These are phyloP conservation scores for Imbricaverruca yamaguchii DNA, from an alignment of 2,888 invertebrate genomes.

Conservation along the genomic window DNA sequence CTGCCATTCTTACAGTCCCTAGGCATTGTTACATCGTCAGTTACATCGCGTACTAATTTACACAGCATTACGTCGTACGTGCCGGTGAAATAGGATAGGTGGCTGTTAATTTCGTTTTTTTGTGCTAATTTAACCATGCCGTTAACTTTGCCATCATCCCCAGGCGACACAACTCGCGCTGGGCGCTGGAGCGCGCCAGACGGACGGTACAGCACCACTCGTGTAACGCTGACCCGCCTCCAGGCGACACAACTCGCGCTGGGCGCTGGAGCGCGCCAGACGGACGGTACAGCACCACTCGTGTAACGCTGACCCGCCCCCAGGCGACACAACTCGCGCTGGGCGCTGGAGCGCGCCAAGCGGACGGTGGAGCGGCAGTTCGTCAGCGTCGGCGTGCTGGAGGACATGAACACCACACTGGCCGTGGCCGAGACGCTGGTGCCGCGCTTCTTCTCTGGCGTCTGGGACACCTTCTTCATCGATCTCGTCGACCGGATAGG, in stretches of 20 bases:
- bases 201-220: too few species aligned
- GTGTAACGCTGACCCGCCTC: constrained; percentile 23
- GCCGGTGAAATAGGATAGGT: too few species aligned
- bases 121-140: too few species aligned
- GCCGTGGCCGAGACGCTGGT: constrained; percentile 47
- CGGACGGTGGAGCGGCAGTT: constrained; percentile 51
- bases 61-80: too few species aligned
- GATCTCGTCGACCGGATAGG: constrained; percentile 47
- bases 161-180: too few species aligned
- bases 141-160: too few species aligned
- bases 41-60: too few species aligned
- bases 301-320: constrained; percentile 23
- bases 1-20: too few species aligned
- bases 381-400: constrained; percentile 52
- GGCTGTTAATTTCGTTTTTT: too few species aligned
- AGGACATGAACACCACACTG: constrained; percentile 51
- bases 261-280: constrained; percentile 52
- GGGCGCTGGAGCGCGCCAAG: constrained; percentile 52
- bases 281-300: constrained; percentile 35
- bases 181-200: too few species aligned
- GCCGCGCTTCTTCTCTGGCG: constrained; percentile 53
- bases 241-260: constrained; percentile 48
- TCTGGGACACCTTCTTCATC: constrained; percentile 45
- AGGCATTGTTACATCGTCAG: too few species aligned
- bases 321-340: constrained; percentile 48